These are phyloP conservation scores for Petroica traversi DNA, from an alignment of 2,113 vertebrate genomes.

Conservation along the genomic window DNA sequence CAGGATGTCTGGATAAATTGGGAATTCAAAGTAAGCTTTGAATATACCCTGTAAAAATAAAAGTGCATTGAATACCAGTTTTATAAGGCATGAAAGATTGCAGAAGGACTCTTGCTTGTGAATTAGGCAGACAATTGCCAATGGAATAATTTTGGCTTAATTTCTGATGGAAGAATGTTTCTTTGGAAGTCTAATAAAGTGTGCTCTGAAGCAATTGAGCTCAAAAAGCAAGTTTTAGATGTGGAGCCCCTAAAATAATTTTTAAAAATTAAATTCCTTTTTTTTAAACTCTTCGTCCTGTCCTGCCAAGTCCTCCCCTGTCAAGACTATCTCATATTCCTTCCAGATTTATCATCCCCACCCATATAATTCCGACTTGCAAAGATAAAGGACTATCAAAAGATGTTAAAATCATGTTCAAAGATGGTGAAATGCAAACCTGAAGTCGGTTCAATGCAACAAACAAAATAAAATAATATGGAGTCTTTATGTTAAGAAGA, in stretches of 20 bases:
- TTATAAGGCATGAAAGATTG: background rate
- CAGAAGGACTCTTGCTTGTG: background rate
- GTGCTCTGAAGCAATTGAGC: accelerated
- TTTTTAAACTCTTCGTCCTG: accelerated
- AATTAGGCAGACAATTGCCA: background rate
- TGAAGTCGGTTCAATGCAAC: background rate
- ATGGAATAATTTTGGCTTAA: background rate
- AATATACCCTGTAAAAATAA: background rate
- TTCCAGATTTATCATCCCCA: background rate
- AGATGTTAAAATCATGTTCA: background rate
- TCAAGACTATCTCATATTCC: background rate
- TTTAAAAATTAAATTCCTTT: background rate
- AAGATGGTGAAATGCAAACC: background rate
- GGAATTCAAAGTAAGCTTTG: background rate
- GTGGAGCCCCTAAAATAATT: background rate
- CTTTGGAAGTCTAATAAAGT: background rate
- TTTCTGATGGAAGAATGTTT: background rate
- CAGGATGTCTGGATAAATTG: background rate
- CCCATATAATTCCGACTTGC: background rate
- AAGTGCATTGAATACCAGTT: background rate
- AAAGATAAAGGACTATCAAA: background rate
- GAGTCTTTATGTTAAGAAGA: background rate
- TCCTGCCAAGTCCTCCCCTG: background rate
- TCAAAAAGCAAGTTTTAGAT: background rate
- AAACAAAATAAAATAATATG: background rate